phyloP scores from a whole-genome alignment of 1,140 invertebrate species.

The Thereuonema tuberculata region DNA sequence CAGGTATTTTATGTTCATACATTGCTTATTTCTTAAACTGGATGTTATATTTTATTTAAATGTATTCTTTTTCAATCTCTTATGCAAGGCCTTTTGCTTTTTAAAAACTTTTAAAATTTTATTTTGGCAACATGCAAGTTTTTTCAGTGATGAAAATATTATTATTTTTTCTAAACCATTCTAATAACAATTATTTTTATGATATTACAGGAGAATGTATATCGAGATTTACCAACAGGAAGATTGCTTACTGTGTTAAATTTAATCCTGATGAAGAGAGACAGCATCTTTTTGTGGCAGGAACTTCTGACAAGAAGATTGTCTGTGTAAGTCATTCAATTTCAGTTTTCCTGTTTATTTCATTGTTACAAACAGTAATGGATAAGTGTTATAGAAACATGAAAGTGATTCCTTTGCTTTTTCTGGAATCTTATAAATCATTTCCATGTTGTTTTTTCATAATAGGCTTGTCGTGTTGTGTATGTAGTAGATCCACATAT shows the following conservation, averaged over 20 bases:
- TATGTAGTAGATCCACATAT: no score
- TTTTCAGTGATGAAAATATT: no score
- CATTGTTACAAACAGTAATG: background rate
- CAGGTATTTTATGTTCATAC: slow-evolving; percentile 36
- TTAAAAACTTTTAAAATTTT: no score
- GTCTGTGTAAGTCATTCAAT: slow-evolving; percentile 64
- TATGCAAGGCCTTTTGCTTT: no score
- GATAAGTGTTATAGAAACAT: no score
- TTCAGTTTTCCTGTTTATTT: background rate
- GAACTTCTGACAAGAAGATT: slow-evolving; percentile 98
- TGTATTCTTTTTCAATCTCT: slow-evolving; percentile 1
- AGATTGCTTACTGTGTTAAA: slow-evolving; percentile 94
- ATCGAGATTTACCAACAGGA: slow-evolving; percentile 81
- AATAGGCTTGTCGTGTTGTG: no score
- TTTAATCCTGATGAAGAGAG: slow-evolving; percentile 96
- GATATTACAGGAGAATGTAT: slow-evolving; percentile 63
- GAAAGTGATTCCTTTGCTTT: no score
- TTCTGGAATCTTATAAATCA: no score
- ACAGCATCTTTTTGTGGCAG: slow-evolving; percentile 93
- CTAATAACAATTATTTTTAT: background rate
- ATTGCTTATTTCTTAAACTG: slow-evolving; percentile 38
- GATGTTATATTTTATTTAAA: slow-evolving; percentile 38
- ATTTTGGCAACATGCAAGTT: no score
- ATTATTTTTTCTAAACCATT: no score
- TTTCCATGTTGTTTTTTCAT: no score